Conservation (phyloP, 2,888 invertebrate species). For the Drosophila infuscata region DNA sequence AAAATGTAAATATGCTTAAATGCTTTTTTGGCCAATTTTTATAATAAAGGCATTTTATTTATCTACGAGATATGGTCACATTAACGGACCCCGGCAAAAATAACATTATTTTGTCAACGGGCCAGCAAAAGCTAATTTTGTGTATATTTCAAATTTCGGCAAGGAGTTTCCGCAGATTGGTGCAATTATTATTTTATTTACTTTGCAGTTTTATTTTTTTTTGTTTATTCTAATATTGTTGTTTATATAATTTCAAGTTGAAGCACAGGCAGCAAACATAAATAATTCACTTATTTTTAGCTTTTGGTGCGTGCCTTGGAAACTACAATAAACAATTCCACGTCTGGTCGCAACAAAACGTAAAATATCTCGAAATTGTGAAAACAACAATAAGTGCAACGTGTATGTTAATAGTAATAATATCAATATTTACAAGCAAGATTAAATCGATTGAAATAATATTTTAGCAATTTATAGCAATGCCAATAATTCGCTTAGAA, state of each 20-base stretch:
- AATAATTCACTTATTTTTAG: constrained; percentile 65
- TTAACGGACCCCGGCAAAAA: constrained; percentile 27
- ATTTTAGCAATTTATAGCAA: constrained; percentile 85
- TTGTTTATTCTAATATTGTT: background rate
- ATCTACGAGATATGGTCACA: constrained; percentile 34
- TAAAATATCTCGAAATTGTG: background rate
- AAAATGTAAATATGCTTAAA: background rate
- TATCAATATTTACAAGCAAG: background rate
- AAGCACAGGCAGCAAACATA: constrained; percentile 34
- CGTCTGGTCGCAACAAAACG: background rate
- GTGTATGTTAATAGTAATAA: background rate
- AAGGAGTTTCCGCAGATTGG: background rate
- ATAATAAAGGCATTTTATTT: constrained; percentile 12
- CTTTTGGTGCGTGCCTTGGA: constrained; percentile 57
- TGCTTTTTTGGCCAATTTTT: background rate
- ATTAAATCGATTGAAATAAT: background rate
- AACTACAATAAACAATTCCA: constrained; percentile 7
- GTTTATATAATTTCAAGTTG: constrained; percentile 27
- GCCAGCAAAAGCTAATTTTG: background rate
- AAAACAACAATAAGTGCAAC: background rate
- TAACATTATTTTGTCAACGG: constrained; percentile 1
- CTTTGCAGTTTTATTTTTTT: background rate
- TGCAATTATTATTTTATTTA: background rate
- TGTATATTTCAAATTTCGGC: background rate
- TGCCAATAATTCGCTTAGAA: constrained; percentile 97